Evolutionary conservation across 2,888 invertebrate species (phyloP).

Genomic region (Stenotaenia linearis): DNA sequence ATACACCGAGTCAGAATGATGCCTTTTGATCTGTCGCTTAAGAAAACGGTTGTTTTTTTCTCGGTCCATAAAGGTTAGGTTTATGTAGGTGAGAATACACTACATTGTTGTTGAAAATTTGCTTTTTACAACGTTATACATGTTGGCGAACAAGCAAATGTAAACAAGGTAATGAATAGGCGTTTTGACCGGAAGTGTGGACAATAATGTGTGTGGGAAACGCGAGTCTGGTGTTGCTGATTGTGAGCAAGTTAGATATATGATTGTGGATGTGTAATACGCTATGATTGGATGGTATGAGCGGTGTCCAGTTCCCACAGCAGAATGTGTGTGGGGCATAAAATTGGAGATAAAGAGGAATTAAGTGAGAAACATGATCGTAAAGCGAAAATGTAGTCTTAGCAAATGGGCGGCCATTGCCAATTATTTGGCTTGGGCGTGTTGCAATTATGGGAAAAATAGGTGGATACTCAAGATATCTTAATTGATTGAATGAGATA

Average conservation of each 20-base stretch:
- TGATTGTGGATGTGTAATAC: conserved; percentile 9
- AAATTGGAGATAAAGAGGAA: conserved; percentile 4
- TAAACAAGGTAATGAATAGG: no score
- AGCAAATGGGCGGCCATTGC: background rate
- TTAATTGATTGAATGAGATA: background rate
- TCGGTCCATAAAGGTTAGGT: no score
- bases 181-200: background rate
- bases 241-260: background rate
- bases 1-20: no score
- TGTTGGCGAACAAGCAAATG: no score
- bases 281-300: background rate
- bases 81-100: no score
- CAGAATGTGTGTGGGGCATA: background rate
- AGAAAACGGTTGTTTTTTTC: no score
- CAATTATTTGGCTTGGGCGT: background rate
- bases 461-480: background rate
- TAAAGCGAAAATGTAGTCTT: background rate
- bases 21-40: no score
- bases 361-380: conserved; percentile 9
- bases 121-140: no score
- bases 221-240: no score
- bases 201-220: no score
- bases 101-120: no score
- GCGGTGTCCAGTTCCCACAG: background rate
- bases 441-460: background rate